phyloP scores from a whole-genome alignment of 2,797 vertebrate species.

The Echeneis naucrates region DNA sequence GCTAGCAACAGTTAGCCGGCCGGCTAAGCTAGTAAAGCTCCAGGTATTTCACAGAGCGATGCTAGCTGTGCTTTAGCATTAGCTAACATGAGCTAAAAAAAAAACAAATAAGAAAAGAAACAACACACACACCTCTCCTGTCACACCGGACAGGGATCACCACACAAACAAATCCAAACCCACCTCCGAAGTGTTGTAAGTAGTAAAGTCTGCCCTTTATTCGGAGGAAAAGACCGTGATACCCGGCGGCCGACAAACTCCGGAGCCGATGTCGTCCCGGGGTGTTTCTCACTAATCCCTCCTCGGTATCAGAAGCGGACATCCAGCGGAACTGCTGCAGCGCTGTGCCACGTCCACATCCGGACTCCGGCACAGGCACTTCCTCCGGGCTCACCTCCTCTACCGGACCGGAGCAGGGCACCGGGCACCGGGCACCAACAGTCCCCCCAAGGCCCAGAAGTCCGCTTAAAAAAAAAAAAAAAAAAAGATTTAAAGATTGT shows the following conservation, averaged over 20 bases:
- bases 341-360: slow-evolving; percentile 88
- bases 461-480: not conserved
- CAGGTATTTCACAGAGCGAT: slow-evolving; percentile 24
- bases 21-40: slow-evolving; percentile 32
- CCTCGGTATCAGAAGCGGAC: slow-evolving; percentile 76
- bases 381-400: slow-evolving; percentile 40
- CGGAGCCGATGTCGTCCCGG: slow-evolving; percentile 69
- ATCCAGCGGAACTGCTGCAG: slow-evolving; percentile 85
- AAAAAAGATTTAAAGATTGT: too few species aligned
- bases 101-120: slow-evolving; percentile 42
- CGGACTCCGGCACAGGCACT: slow-evolving; percentile 65
- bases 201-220: slow-evolving; percentile 47
- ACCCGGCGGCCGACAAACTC: slow-evolving; percentile 55
- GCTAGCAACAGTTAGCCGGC: slow-evolving; percentile 44
- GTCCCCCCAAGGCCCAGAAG: not conserved
- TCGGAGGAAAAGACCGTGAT: slow-evolving; percentile 38
- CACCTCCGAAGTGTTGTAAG: slow-evolving; percentile 69
- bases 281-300: slow-evolving; percentile 79
- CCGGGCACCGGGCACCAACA: not conserved
- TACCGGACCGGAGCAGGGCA: slow-evolving; percentile 3
- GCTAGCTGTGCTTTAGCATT: slow-evolving; percentile 41
- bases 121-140: slow-evolving; percentile 12
- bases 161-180: slow-evolving; percentile 31
- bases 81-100: slow-evolving; percentile 58
- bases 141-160: slow-evolving; percentile 29